A percentile compares a stretch with the other conserved stretches of the same genome.
Evolutionary conservation across 2,888 invertebrate species (phyloP).

Genomic region (Drosophila subsilvestris): DNA sequence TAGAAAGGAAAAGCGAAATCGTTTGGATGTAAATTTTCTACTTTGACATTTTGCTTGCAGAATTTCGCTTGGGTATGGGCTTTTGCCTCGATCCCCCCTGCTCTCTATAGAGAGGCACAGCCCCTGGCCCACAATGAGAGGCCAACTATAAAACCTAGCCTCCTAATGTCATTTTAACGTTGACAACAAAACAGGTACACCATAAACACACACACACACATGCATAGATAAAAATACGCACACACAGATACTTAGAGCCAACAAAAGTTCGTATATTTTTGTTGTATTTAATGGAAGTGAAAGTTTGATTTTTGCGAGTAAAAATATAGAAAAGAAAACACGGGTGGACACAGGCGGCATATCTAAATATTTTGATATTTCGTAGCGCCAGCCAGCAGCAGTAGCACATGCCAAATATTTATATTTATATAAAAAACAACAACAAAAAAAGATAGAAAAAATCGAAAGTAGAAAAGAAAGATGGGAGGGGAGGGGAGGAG

Average conservation of each 20-base stretch:
- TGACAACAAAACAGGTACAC: conserved; percentile 69
- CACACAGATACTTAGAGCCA: conserved; percentile 1
- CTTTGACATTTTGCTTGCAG: conserved; percentile 71
- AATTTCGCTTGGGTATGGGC: conserved; percentile 57
- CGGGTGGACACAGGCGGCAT: conserved; percentile 60
- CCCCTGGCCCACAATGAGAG: not conserved
- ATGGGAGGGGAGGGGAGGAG: not conserved
- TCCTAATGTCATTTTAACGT: conserved; percentile 75
- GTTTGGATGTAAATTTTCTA: conserved; percentile 65
- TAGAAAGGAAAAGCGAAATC: conserved; percentile 70
- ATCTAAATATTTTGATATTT: conserved; percentile 51
- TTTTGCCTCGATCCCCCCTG: not conserved
- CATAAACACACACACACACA: conserved; percentile 24
- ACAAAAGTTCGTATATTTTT: conserved; percentile 56
- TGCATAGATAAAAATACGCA: conserved; percentile 24
- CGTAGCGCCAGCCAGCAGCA: conserved; percentile 53
- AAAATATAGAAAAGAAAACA: conserved; percentile 45
- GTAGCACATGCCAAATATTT: conserved; percentile 51
- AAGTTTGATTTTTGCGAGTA: conserved; percentile 66
- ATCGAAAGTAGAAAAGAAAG: not conserved
- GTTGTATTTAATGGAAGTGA: conserved; percentile 69
- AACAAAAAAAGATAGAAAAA: conserved; percentile 8
- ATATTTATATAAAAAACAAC: conserved; percentile 48
- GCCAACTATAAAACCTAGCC: conserved; percentile 70
- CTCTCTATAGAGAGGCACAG: no score